Evolutionary conservation across 2,797 vertebrate species (phyloP), one percentile per base, ranked within the genome.

Genomic region (Coregonus suidteri): DNA sequence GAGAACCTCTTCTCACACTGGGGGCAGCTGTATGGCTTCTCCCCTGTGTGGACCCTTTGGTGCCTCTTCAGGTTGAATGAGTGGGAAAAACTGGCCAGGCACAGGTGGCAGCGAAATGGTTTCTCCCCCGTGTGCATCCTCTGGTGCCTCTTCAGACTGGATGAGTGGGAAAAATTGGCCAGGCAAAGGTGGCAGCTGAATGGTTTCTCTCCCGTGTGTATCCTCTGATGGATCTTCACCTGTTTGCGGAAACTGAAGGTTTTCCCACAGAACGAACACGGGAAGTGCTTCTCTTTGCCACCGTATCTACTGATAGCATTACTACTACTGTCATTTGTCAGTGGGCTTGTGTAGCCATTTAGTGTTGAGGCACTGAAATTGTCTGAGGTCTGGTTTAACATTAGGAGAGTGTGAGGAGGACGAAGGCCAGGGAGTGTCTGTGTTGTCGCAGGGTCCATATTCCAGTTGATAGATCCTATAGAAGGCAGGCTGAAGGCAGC

Each of bases 161-260:
- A 18, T 2, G 56, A 59, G 16, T 59, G 56, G n/a, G 56, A 18
- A 20, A 59, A 59, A n/a, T 18, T 59, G 16, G n/a, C n/a, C 15
- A 7, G 18, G 7, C 56, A 59, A 2, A 18, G 56, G 15, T 18
- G 5, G 66, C 66, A 68, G 66, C 31, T 68, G 66, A 68, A 68
- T 0, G 66, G 66, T 18, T 68, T 68, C 66, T 34, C 66, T 6
- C 66, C 66, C 1, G 66, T 68, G 66, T 68, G 66, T 0, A 68
- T 30, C 3, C 66, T 34, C 66, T 68, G 66, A 34, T 68, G 66
- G 66, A 68, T 68, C 66, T 68, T 34, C 31, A 68, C 66, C 66
- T 68, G 31, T 6, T 37, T 34, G 30, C 25, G 66, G 31, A 30
- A 68, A 30, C 66, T 68, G 66, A 68, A 68, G 31, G 30, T 14